Evolutionary conservation across 2,888 invertebrate species (phyloP).

Genomic region (Apoda limacodes): DNA sequence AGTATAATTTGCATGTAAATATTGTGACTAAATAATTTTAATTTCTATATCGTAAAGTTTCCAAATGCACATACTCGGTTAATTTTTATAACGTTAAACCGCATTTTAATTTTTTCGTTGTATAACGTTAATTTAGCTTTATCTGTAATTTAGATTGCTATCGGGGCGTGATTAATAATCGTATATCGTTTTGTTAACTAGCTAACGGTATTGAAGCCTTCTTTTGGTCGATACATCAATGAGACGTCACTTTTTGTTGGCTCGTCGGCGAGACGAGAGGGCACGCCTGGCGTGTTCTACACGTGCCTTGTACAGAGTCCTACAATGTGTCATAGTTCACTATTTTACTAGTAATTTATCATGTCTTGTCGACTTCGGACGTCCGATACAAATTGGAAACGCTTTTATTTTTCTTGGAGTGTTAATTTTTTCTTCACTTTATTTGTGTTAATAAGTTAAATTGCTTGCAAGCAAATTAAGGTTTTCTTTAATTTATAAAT

Average conservation of each 20-base stretch:
- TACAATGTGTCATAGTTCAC: slow-evolving; percentile 56
- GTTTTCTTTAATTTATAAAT: too few relatives aligned
- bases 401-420: too few relatives aligned
- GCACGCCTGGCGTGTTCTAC: slow-evolving; percentile 35
- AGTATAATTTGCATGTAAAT: too few relatives aligned
- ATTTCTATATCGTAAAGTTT: too few relatives aligned
- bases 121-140: background rate
- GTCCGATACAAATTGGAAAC: too few relatives aligned
- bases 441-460: too few relatives aligned
- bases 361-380: slow-evolving; percentile 31
- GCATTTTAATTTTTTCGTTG: too few relatives aligned
- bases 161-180: slow-evolving; percentile 43
- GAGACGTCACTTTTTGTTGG: slow-evolving; percentile 51
- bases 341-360: slow-evolving; percentile 52
- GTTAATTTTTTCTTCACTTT: slow-evolving; percentile 30
- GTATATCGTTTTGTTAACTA: slow-evolving; percentile 50
- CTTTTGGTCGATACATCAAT: slow-evolving; percentile 57
- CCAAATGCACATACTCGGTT: too few relatives aligned
- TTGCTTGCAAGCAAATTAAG: too few relatives aligned
- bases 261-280: slow-evolving; percentile 21
- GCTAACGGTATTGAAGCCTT: slow-evolving; percentile 46
- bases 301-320: slow-evolving; percentile 27
- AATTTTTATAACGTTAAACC: too few relatives aligned
- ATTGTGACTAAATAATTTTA: too few relatives aligned
- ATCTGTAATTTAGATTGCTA: slow-evolving; percentile 32